Percentiles rank a stretch among this genome's conserved stretches.
These are phyloP conservation scores for Carabus problematicus DNA, from an alignment of 2,888 invertebrate species.

Conservation along the genomic window DNA sequence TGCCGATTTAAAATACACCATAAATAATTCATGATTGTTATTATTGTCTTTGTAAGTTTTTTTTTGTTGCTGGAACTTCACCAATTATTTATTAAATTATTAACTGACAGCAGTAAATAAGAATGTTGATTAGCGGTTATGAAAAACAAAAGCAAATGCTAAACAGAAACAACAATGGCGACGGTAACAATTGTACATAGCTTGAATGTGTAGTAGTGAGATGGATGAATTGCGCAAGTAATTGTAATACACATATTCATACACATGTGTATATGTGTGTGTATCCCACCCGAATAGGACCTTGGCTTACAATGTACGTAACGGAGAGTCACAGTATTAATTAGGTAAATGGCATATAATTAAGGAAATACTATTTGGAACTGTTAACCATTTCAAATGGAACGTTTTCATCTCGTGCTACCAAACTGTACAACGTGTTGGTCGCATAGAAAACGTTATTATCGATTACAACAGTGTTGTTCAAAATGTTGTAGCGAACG, in stretches of 20 bases:
- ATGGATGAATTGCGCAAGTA: background rate
- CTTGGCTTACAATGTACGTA: constrained; percentile 33
- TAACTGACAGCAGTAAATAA: too few relatives aligned
- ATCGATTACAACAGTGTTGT: background rate
- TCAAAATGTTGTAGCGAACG: too few relatives aligned
- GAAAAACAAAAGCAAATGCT: background rate
- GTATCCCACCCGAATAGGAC: constrained; percentile 28
- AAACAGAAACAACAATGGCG: background rate
- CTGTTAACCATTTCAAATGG: constrained; percentile 22
- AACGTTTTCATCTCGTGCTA: constrained; percentile 17
- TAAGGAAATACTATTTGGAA: constrained; percentile 42
- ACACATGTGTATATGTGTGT: background rate
- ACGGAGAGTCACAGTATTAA: constrained; percentile 31
- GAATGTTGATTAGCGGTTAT: too few relatives aligned
- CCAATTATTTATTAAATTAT: too few relatives aligned
- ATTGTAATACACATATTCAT: background rate
- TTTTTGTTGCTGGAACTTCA: too few relatives aligned
- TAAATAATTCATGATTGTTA: too few relatives aligned
- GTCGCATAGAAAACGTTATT: background rate
- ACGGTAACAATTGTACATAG: background rate
- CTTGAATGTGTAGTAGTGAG: background rate
- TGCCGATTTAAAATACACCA: too few relatives aligned
- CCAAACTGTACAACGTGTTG: background rate
- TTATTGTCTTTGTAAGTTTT: too few relatives aligned
- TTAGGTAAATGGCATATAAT: constrained; percentile 42